phyloP scores from a whole-genome alignment of 2,888 invertebrate species.

The Epicampocera succincta region DNA sequence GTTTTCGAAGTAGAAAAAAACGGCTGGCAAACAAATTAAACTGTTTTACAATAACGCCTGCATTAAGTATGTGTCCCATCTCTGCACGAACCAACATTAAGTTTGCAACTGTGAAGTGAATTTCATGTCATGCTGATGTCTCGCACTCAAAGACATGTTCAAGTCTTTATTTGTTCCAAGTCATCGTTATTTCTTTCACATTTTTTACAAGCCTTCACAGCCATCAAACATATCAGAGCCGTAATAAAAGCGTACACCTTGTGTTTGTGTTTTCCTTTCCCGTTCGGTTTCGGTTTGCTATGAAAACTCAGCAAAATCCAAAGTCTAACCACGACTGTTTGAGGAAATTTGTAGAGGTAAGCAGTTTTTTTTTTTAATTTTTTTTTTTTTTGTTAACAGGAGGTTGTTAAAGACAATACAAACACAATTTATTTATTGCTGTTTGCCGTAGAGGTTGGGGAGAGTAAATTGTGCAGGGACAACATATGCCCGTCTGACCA shows the following conservation, averaged over 20 bases:
- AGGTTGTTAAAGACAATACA: too few relatives aligned
- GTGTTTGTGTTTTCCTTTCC: constrained; percentile 8
- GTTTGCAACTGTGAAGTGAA: neutral
- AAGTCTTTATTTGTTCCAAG: neutral
- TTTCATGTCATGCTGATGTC: neutral
- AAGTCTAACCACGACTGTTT: too few relatives aligned
- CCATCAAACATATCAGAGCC: neutral
- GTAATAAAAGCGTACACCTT: neutral
- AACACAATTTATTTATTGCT: too few relatives aligned
- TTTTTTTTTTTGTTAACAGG: too few relatives aligned
- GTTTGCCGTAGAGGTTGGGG: too few relatives aligned
- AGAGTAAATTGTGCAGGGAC: too few relatives aligned
- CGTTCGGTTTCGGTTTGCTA: neutral
- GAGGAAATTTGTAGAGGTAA: neutral
- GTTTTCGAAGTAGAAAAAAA: too few relatives aligned
- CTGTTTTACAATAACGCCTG: too few relatives aligned
- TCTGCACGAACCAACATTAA: neutral
- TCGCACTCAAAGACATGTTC: neutral
- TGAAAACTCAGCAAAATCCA: neutral
- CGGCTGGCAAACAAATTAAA: too few relatives aligned
- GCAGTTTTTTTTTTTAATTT: too few relatives aligned
- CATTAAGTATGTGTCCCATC: neutral
- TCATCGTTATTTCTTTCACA: too few relatives aligned
- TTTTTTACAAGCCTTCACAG: neutral
- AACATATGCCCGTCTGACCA: too few relatives aligned